These are phyloP conservation scores for Magallana ariakensis DNA, from an alignment of 1,140 invertebrate genomes.

Conservation along the genomic window DNA sequence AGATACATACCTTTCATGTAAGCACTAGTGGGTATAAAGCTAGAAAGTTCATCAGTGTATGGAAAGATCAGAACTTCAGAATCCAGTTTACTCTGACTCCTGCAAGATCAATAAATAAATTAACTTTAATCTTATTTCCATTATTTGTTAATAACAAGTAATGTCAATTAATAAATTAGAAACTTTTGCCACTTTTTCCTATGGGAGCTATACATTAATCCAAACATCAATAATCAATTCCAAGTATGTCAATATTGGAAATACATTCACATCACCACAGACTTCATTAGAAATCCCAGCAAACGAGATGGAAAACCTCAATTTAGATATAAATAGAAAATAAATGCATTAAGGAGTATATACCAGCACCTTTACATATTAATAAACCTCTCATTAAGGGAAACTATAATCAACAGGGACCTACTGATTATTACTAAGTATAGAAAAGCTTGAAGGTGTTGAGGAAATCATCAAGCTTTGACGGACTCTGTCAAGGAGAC, in stretches of 20 bases:
- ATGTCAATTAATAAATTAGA: conserved; percentile 14
- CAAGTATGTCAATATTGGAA: background rate
- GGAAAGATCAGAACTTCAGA: background rate
- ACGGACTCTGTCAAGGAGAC: background rate
- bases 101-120: conserved; percentile 15
- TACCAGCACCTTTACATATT: no score
- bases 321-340: background rate
- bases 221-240: background rate
- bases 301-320: background rate
- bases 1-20: background rate
- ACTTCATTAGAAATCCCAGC: background rate
- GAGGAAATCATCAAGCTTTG: background rate
- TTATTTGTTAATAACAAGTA: background rate
- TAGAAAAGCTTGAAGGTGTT: background rate
- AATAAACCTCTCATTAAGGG: background rate
- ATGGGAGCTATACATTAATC: background rate
- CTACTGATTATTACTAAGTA: background rate
- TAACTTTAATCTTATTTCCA: conserved; percentile 2
- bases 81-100: background rate
- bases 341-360: no score
- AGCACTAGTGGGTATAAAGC: background rate
- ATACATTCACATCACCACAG: background rate
- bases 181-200: conserved; percentile 13
- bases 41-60: background rate
- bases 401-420: background rate